These are phyloP conservation scores for Ceratotherium simum DNA, from an alignment of 2,113 vertebrate genomes.

Conservation along the genomic window DNA sequence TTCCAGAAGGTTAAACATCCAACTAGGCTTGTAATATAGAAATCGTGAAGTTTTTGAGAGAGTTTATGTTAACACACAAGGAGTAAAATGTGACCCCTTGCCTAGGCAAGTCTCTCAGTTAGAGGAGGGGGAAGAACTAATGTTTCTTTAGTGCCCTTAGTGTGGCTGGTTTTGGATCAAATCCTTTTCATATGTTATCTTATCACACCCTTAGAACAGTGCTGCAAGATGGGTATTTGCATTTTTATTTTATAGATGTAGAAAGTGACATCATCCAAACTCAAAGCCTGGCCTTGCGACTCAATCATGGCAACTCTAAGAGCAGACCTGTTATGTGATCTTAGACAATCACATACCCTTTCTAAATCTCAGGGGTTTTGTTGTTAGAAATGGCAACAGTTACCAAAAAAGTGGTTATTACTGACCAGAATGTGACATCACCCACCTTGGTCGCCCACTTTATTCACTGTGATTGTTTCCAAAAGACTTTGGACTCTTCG, in stretches of 20 bases:
- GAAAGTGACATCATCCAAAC: neutral
- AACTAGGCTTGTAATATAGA: neutral
- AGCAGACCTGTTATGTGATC: neutral
- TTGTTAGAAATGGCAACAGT: neutral
- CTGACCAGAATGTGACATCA: neutral
- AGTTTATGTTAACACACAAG: neutral
- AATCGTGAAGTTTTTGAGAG: conserved; percentile 6
- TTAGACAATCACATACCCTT: neutral
- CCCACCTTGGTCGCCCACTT: neutral
- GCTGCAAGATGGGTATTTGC: neutral
- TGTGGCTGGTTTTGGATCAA: neutral
- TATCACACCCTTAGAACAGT: neutral
- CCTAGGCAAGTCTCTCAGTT: neutral
- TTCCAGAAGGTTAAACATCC: conserved; percentile 44
- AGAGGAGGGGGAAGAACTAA: neutral
- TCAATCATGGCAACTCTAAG: neutral
- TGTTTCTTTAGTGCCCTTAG: neutral
- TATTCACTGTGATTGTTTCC: neutral
- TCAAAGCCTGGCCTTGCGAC: neutral
- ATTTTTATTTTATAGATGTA: neutral
- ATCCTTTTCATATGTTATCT: neutral
- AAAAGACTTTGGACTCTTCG: neutral
- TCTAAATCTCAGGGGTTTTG: neutral
- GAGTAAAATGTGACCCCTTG: neutral
- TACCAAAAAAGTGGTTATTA: neutral